phyloP scores from a whole-genome alignment of 2,888 invertebrate genomes.

The Neoascia interrupta region DNA sequence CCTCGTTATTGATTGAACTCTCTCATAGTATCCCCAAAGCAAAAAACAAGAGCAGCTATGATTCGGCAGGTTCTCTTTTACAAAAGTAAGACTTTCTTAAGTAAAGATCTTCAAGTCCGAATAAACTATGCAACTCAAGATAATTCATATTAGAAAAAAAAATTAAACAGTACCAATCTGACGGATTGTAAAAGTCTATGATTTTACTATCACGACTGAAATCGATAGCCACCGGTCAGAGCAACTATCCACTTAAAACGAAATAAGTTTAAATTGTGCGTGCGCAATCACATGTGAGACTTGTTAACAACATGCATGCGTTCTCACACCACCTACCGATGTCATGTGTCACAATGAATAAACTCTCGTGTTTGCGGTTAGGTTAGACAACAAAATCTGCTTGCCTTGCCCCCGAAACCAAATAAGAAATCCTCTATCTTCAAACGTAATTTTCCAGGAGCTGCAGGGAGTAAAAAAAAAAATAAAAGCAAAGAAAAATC shows the following conservation, averaged over 20 bases:
- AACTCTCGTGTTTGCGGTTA: conserved; percentile 39
- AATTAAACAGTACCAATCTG: too few relatives aligned
- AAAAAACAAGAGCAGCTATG: too few relatives aligned
- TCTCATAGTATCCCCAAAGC: too few relatives aligned
- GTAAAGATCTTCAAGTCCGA: too few relatives aligned
- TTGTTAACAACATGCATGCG: conserved; percentile 60
- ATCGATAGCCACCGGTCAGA: too few relatives aligned
- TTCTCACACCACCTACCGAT: conserved; percentile 67
- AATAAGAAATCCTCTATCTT: conserved; percentile 40
- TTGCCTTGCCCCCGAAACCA: neutral
- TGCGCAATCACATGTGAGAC: conserved; percentile 42
- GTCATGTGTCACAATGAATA: conserved; percentile 56
- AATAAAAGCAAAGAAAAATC: conserved; percentile 5
- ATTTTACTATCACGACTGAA: too few relatives aligned
- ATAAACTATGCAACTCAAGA: too few relatives aligned
- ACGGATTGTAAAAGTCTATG: too few relatives aligned
- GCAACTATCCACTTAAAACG: neutral
- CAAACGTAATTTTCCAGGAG: conserved; percentile 25
- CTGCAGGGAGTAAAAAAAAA: conserved; percentile 29
- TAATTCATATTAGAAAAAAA: too few relatives aligned
- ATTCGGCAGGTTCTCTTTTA: too few relatives aligned
- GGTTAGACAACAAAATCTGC: conserved; percentile 37
- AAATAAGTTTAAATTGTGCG: conserved; percentile 45
- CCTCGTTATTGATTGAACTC: too few relatives aligned
- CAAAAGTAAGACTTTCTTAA: too few relatives aligned